Evolutionary conservation across 35 echinoderm and acorn worm genomes (phyloP), one percentile per base, ranked within the genome.

Genomic region (Acanthaster planci): DNA sequence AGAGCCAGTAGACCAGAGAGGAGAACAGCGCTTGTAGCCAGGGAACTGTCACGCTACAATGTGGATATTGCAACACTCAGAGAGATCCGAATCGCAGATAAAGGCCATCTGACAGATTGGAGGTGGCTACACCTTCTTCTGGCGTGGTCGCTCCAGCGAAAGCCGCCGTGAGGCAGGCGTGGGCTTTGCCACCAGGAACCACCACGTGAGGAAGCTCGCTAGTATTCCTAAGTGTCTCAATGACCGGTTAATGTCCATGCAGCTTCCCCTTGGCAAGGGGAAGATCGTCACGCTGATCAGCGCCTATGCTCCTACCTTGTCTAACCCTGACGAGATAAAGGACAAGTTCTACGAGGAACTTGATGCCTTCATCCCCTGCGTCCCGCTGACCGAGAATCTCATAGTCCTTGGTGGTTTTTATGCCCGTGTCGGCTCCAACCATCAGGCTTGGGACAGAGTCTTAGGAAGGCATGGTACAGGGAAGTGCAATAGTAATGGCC

Each of bases 341-440:
- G 75, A 77, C 75, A 77, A 77, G 34, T 77, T 77, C 40, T 84
- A 76, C 68, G 81, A 76, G 30, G 53, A 84, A 22, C 53, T 84
- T 7, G 23, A 84, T 15, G 30, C 35, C 37, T 6, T 72, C 81
- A 77, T 77, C 29, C 15, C 15, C 10, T 12, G n/a, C n/a, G 85
- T 84, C 14, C 79, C 86, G 4, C 81, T 59, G 35, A 21, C 21
- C 15, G 86, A 88, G 5, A 83, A 88, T 38, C 77, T 88, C 19
- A 84, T 88, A 15, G 4, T 88, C 19, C 78, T 88, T 19, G 86
- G 86, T 39, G 86, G 83, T 84, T 83, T 88, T 38, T 82, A 83
- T 36, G 52, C 86, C 23, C 51, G 86, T 37, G 47, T 88, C 37
- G 86, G 86, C 15, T 5, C 77, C 18, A 56, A 88, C 51, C 10